phyloP scores from a whole-genome alignment of 2,888 invertebrate genomes.

The Himalopsyche kuldschensis region DNA sequence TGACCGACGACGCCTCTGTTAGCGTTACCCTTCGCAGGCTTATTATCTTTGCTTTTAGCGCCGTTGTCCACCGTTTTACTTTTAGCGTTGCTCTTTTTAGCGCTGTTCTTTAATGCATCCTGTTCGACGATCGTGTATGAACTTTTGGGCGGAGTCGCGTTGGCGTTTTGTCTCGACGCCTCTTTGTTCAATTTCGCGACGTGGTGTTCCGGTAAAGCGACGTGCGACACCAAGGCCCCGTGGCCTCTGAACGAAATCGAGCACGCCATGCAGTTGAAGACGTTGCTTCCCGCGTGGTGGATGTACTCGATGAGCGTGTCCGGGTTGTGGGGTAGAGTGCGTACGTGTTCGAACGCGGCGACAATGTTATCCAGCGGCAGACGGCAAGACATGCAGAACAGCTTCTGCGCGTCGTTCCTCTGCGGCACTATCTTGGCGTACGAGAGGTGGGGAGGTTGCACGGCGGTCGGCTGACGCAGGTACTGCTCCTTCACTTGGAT shows the following conservation, averaged over 20 bases:
- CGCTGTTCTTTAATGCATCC: background rate
- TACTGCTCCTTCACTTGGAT: background rate
- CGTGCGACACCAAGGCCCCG: background rate
- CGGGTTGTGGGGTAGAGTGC: constrained; percentile 3
- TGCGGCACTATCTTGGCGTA: constrained; percentile 19
- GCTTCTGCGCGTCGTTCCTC: constrained; percentile 17
- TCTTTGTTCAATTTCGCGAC: background rate
- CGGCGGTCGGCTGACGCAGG: background rate
- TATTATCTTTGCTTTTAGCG: background rate
- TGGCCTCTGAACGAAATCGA: background rate
- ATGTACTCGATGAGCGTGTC: constrained; percentile 4
- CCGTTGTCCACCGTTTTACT: background rate
- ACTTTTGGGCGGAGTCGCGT: background rate
- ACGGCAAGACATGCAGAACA: constrained; percentile 27
- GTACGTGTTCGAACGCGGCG: constrained; percentile 26
- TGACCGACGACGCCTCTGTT: background rate
- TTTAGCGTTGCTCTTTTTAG: background rate
- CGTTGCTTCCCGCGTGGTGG: background rate
- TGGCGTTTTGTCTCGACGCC: background rate
- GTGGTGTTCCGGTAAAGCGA: background rate
- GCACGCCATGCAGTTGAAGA: background rate
- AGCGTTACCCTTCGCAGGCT: background rate
- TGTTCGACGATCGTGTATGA: background rate
- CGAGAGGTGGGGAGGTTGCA: background rate
- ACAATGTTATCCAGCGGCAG: constrained; percentile 13